Evolutionary conservation across 2,888 invertebrate genomes (phyloP), one percentile per base, ranked within the genome.

Genomic region (Iphiclides podalirius): DNA sequence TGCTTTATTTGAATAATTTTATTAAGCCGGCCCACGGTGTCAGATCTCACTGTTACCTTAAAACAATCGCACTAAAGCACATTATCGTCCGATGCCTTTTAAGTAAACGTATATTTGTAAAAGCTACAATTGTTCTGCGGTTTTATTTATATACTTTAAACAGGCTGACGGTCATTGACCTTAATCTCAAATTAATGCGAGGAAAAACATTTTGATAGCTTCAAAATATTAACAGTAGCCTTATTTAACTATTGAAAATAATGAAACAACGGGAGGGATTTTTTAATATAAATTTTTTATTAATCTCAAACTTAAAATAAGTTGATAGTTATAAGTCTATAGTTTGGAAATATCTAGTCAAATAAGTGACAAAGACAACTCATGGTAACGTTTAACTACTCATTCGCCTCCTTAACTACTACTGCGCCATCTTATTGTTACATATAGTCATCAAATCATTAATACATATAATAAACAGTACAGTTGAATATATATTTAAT

Each of bases 1-100:
- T 70, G 66, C 71, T 80, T 70, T 76, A 81, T 81, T 82, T 81
- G 79, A 81, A 84, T 85, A 82, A 84, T 83, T 81, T 80, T 73
- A 84, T 82, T 81, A 79, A 78, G 72, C 71, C 68, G 53, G 44
- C 55, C 63, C 66, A 59, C 64, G 62, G 56, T 57, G 61, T 55
- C 55, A 31, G 33, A 38, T 38, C 13, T 14, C 26, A 15, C 37
- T 38, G 12, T 38, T 11, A 9, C 53, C 56, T 60, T 67, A 63
- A 56, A 51, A 47, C 52, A 52, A 47, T 58, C 54, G 55, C 50
- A 20, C 43, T 57, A 57, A 54, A 33, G 28, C 4, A 38, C 43
- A 43, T 23, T 43, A 12, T 49, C 15, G 26, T 8, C 6, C 1
- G 17, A 17, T 9, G 4, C 28, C 7, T 15, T 16, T 37, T 16